These are phyloP conservation scores for Scaptomyza hsui DNA, from an alignment of 1,140 invertebrate genomes.

Conservation along the genomic window DNA sequence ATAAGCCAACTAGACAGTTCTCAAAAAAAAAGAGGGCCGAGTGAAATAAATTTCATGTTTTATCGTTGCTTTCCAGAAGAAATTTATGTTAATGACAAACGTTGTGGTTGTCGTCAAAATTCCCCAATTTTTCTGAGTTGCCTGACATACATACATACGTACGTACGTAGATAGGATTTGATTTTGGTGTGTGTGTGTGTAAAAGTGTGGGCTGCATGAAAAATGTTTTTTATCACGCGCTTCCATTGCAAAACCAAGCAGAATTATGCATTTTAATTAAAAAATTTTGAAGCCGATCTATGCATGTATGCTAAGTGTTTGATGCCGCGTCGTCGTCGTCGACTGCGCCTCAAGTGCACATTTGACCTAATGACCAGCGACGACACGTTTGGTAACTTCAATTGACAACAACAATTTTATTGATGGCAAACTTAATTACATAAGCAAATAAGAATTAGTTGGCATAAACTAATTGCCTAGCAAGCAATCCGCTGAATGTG, in stretches of 20 bases:
- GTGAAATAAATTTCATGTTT: constrained; percentile 75
- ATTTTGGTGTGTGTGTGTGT: not conserved
- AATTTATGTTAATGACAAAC: constrained; percentile 70
- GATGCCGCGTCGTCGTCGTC: constrained; percentile 1
- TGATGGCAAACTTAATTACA: constrained; percentile 59
- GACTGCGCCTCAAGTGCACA: constrained; percentile 36
- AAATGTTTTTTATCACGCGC: constrained; percentile 55
- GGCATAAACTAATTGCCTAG: not conserved
- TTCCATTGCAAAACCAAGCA: constrained; percentile 49
- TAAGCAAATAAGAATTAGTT: constrained; percentile 18
- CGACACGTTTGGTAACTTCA: constrained; percentile 61
- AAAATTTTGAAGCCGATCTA: constrained; percentile 50
- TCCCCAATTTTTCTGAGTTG: not conserved
- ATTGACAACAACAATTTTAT: constrained; percentile 56
- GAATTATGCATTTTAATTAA: constrained; percentile 71
- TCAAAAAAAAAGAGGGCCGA: not conserved
- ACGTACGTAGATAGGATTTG: too few species aligned
- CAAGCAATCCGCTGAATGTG: constrained; percentile 1
- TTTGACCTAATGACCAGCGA: constrained; percentile 62
- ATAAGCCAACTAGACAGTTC: constrained; percentile 71
- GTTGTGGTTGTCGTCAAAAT: not conserved
- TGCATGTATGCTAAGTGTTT: constrained; percentile 18
- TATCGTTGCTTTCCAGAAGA: constrained; percentile 48
- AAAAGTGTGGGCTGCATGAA: constrained; percentile 34
- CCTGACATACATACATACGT: too few species aligned